Evolutionary conservation across 2,888 invertebrate species (phyloP).

Genomic region (Punctoribates punctum): DNA sequence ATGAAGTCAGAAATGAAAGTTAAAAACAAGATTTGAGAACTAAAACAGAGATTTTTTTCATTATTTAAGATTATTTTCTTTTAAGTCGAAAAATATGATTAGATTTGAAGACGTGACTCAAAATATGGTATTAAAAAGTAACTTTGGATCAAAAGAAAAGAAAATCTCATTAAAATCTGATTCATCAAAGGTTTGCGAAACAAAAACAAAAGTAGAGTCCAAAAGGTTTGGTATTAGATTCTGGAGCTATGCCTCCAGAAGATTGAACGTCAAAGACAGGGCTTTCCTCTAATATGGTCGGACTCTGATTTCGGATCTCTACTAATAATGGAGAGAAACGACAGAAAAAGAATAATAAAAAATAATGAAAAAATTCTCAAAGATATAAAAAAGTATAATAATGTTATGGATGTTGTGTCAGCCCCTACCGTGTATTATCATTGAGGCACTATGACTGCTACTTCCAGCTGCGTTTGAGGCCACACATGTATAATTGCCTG

Average conservation of each 20-base stretch:
- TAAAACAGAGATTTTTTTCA: background rate
- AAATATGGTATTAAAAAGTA: background rate
- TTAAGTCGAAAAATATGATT: background rate
- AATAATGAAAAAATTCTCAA: slow-evolving; percentile 19
- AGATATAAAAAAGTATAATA: slow-evolving; percentile 3
- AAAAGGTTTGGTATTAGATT: background rate
- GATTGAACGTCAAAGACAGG: background rate
- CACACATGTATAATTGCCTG: slow-evolving; percentile 52
- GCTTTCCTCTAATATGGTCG: background rate
- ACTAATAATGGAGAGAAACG: background rate
- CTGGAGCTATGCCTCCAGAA: too few relatives aligned
- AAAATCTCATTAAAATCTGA: slow-evolving; percentile 16
- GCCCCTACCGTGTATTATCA: slow-evolving; percentile 50
- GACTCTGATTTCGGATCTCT: background rate
- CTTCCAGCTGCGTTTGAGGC: slow-evolving; percentile 52
- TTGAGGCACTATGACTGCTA: slow-evolving; percentile 51
- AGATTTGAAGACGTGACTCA: slow-evolving; percentile 9
- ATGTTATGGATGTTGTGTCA: slow-evolving; percentile 33
- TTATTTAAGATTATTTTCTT: background rate
- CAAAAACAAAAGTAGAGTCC: background rate
- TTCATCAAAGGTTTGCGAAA: background rate
- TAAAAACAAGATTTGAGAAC: background rate
- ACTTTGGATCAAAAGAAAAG: background rate
- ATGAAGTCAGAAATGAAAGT: background rate
- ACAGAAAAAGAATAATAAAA: slow-evolving; percentile 3